Evolutionary conservation across 37 sponge, comb jelly and placozoan species (phyloP).

Genomic region (Oscarella lobularis): DNA sequence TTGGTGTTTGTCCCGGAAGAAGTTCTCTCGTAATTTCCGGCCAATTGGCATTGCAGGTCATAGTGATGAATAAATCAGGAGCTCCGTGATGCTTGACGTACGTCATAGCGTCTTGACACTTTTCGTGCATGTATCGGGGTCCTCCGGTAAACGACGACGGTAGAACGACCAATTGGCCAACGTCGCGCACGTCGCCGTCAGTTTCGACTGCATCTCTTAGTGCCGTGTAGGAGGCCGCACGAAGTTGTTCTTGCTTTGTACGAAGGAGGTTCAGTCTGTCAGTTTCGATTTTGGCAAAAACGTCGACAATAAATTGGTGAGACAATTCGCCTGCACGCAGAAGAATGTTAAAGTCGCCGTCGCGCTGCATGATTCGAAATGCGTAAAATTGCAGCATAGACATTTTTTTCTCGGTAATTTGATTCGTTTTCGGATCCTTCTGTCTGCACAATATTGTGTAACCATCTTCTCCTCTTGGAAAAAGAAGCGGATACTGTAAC

Average conservation of each 20-base stretch:
- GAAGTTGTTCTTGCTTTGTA: conserved; percentile 8
- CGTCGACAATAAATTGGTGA: conserved; percentile 44
- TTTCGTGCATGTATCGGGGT: conserved; percentile 38
- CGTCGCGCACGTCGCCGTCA: conserved; percentile 22
- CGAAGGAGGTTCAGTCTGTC: conserved; percentile 24
- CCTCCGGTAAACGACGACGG: too few relatives aligned
- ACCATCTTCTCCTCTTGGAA: conserved; percentile 13
- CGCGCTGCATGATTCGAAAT: conserved; percentile 25
- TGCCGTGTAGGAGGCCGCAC: conserved; percentile 14
- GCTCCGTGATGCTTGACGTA: conserved; percentile 17
- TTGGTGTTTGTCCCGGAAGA: conserved; percentile 14
- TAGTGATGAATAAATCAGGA: conserved; percentile 32
- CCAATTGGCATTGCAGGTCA: conserved; percentile 39
- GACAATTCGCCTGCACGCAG: conserved; percentile 14
- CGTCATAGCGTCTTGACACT: conserved; percentile 39
- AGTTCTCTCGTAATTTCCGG: conserved; percentile 26
- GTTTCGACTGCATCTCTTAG: conserved; percentile 15
- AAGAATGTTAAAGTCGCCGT: neutral
- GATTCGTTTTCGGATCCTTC: conserved; percentile 12
- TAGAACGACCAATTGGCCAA: too few relatives aligned
- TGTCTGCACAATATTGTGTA: conserved; percentile 3
- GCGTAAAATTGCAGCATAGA: conserved; percentile 21
- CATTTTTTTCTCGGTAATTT: conserved; percentile 12
- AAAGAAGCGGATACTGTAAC: conserved; percentile 16
- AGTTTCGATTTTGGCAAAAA: conserved; percentile 35